phyloP scores from a whole-genome alignment of 2,888 invertebrate species.

The Lasioglossum pauxillum region DNA sequence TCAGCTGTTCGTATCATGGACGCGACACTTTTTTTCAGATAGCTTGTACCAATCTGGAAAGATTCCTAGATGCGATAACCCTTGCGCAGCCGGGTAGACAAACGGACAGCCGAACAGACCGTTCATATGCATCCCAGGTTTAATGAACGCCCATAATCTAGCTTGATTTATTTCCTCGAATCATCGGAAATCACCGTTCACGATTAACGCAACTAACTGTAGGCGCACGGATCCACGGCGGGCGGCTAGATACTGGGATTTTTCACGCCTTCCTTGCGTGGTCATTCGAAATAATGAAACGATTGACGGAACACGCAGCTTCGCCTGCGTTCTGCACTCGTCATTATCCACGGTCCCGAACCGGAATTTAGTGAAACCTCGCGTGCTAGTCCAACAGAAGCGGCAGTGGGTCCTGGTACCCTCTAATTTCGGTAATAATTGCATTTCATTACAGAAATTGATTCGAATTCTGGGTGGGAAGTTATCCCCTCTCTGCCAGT shows the following conservation, averaged over 20 bases:
- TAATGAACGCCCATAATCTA: not conserved
- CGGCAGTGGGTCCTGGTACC: not conserved
- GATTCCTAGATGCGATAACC: not conserved
- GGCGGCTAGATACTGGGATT: not conserved
- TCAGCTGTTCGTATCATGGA: not conserved
- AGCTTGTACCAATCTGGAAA: conserved; percentile 29
- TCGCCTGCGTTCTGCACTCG: not conserved
- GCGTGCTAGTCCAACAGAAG: not conserved
- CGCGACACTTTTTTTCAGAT: conserved; percentile 24
- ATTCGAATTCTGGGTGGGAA: too few species aligned
- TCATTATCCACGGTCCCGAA: not conserved
- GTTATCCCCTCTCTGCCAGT: too few species aligned
- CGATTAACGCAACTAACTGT: not conserved
- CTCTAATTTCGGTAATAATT: not conserved
- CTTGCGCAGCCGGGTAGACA: not conserved
- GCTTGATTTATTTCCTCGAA: not conserved
- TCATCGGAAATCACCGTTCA: not conserved
- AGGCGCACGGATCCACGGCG: not conserved
- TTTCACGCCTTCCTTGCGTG: not conserved
- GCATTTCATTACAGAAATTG: not conserved
- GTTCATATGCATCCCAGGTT: too few species aligned
- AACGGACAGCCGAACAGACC: not conserved
- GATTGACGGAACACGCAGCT: not conserved
- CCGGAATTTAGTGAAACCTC: not conserved
- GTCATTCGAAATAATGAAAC: conserved; percentile 21